phyloP scores from a whole-genome alignment of 2,888 invertebrate species.

The Entomobrya proxima region DNA sequence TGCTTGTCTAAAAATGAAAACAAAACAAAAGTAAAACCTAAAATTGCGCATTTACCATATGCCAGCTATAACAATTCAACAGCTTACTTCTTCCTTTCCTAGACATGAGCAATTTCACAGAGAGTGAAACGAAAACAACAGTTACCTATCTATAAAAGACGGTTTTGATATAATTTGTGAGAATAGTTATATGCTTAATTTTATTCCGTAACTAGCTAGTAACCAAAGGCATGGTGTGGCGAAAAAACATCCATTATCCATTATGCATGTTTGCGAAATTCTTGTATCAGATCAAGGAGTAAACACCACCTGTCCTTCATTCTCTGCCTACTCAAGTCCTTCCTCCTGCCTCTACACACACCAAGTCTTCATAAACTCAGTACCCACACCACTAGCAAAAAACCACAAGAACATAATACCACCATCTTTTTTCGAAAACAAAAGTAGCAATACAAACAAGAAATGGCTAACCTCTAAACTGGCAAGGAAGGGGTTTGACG shows the following conservation, averaged over 20 bases:
- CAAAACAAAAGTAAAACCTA: not conserved
- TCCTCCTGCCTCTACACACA: not conserved
- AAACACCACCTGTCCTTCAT: slow-evolving; percentile 45
- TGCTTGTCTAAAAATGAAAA: slow-evolving; percentile 13
- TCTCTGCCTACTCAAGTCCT: not conserved
- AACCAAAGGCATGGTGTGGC: no score
- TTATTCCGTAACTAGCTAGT: no score
- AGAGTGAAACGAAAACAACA: slow-evolving; percentile 10
- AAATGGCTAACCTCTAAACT: no score
- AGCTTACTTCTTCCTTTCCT: not conserved
- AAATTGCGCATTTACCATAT: slow-evolving; percentile 7
- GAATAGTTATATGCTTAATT: no score
- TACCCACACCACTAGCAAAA: not conserved
- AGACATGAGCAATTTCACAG: not conserved
- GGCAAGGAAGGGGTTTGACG: not conserved
- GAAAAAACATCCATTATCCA: no score
- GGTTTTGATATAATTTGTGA: no score
- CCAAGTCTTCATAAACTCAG: not conserved
- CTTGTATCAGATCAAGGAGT: slow-evolving; percentile 2
- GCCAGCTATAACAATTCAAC: no score
- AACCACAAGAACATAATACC: not conserved
- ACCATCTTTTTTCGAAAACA: not conserved
- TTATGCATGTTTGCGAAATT: not conserved
- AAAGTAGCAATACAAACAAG: not conserved
- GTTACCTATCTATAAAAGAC: not conserved